phyloP scores from a whole-genome alignment of 2,888 invertebrate genomes.

The Unio delphinus region DNA sequence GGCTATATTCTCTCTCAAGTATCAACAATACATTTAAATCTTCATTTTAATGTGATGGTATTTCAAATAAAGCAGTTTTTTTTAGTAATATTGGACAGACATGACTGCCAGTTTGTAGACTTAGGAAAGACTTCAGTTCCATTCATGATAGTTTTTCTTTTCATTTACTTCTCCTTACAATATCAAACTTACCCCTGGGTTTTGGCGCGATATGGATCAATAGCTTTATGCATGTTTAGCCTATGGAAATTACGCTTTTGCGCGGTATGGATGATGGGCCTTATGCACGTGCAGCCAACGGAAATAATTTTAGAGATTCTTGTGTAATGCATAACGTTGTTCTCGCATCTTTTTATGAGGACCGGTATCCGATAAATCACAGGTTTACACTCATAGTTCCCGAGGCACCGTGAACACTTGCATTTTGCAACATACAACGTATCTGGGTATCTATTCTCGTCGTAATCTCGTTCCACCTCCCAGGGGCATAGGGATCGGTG shows the following conservation, averaged over 20 bases:
- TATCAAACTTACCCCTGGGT: no score
- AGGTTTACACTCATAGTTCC: slow-evolving; percentile 27
- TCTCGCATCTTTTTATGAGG: slow-evolving; percentile 21
- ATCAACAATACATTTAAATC: no score
- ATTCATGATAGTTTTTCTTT: no score
- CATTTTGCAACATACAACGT: slow-evolving; percentile 26
- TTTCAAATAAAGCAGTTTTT: no score
- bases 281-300: slow-evolving; percentile 26
- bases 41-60: no score
- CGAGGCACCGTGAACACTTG: slow-evolving; percentile 22
- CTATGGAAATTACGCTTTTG: slow-evolving; percentile 15
- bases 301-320: slow-evolving; percentile 25
- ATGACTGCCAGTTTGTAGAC: no score
- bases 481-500: slow-evolving; percentile 30
- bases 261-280: not conserved
- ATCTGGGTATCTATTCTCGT: slow-evolving; percentile 26
- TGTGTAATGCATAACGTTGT: slow-evolving; percentile 20
- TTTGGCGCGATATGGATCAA: no score
- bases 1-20: no score
- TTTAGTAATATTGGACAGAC: no score
- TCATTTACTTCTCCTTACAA: no score
- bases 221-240: slow-evolving; percentile 20
- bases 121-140: no score
- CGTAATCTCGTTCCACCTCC: slow-evolving; percentile 24
- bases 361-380: slow-evolving; percentile 36